Base-by-base conservation (phyloP, 2,797 vertebrate species). In the Argentina silus region DNA sequence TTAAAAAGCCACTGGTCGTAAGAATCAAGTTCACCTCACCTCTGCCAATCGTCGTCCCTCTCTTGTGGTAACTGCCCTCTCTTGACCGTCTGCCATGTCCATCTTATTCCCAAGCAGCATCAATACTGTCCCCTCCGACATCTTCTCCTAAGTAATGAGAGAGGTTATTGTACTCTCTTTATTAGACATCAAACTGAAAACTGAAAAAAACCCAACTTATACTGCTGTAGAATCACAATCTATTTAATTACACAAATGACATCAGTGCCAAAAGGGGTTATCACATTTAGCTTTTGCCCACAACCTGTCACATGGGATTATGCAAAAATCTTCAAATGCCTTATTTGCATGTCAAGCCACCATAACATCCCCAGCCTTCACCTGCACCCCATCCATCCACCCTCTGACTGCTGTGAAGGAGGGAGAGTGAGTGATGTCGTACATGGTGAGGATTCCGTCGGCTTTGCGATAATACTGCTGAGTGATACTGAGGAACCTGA, bases 401-500 rank as follows among this genome's bases (percentile, higher is more conserved):
- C 91, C 92, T 27, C 92, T 86, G 73, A 95, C 88, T 0, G 93
- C 91, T 0, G 8, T 23, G 79, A 95, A 94, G 73, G 95, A 95
- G 70, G 84, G n/a, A 47, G 89, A 50, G 0, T 89, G 73, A 0
- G 89, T 94, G 0, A 95, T 2, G 75, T 96, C 95, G 36, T 96
- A 96, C 93, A 96, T 90, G 70, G 91, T 88, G 17, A 96, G 87
- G 69, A 96, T 87, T 3, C 93, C 93, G 0, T 96, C 94, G 0
- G 93, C 94, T 77, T 92, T 94, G 42, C 94, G 90, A 80, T 95
- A 95, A 19, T 96, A 96, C 81, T 96, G 95, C 81, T 93, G 93
- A 36, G 94, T 95, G 74, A 96, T 88, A 82, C 95, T 95, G 63
- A 86, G 90, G 76, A 95, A 96, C 86, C 95, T 96, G 77, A 14